Evolutionary conservation across 2,888 invertebrate species (phyloP).

Genomic region (Ephialtes manifestator): DNA sequence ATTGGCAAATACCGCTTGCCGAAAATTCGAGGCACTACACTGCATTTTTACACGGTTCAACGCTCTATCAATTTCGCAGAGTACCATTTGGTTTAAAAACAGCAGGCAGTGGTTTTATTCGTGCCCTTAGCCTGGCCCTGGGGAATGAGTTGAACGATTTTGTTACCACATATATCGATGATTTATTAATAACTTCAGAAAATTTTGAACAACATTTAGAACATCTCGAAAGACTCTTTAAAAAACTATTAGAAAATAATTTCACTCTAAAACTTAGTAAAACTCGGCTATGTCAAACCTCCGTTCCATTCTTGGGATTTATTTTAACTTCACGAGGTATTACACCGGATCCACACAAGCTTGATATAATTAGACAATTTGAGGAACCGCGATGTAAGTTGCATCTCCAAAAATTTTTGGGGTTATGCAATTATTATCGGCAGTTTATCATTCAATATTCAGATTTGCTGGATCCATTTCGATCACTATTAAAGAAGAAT

Average conservation of each 20-base stretch:
- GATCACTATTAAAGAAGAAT: slow-evolving; percentile 50
- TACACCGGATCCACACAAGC: slow-evolving; percentile 51
- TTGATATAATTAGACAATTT: slow-evolving; percentile 71
- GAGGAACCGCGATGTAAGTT: slow-evolving; percentile 71
- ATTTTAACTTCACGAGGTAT: slow-evolving; percentile 46
- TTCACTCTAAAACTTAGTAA: slow-evolving; percentile 75
- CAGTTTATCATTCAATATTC: slow-evolving; percentile 54
- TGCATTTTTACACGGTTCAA: slow-evolving; percentile 65
- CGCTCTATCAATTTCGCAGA: slow-evolving; percentile 70
- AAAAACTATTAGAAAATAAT: slow-evolving; percentile 61
- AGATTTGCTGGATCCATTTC: slow-evolving; percentile 57
- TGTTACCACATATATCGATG: slow-evolving; percentile 77
- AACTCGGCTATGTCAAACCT: slow-evolving; percentile 64
- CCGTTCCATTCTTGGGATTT: slow-evolving; percentile 62
- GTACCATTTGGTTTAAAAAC: background rate
- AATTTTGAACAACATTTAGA: slow-evolving; percentile 72
- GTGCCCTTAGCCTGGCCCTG: slow-evolving; percentile 69
- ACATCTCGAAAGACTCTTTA: slow-evolving; percentile 72
- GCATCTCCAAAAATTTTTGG: slow-evolving; percentile 72
- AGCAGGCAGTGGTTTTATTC: background rate
- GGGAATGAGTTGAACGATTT: slow-evolving; percentile 74
- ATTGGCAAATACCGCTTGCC: slow-evolving; percentile 71
- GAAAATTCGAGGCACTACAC: slow-evolving; percentile 63
- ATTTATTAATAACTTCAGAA: slow-evolving; percentile 75
- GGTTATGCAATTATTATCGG: slow-evolving; percentile 63